Conservation (phyloP, 2,888 invertebrate genomes). For the Drosophila fungiperda region DNA sequence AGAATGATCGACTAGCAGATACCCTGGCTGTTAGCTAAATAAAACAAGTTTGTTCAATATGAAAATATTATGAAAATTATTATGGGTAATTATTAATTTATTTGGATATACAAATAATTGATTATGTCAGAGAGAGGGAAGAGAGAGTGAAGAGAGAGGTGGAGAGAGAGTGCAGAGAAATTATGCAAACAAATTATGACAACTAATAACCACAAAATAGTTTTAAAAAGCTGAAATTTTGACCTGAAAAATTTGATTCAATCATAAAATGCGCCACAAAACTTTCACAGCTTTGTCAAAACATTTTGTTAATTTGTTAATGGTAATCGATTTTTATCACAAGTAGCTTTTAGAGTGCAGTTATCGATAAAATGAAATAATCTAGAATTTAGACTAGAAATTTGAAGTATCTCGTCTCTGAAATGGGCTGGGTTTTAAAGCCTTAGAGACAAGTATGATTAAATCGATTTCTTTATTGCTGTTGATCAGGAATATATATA, state of each 20-base stretch:
- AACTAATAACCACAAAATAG: no score
- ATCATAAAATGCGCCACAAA: no score
- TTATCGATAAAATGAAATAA: background rate
- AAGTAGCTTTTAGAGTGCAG: background rate
- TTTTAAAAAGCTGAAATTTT: no score
- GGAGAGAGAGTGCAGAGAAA: no score
- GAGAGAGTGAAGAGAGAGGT: no score
- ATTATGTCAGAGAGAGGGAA: background rate
- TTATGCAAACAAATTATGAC: no score
- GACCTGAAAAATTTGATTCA: no score
- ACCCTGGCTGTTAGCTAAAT: background rate
- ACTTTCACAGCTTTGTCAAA: no score
- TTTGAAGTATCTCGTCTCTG: background rate
- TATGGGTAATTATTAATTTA: background rate
- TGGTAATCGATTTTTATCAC: background rate
- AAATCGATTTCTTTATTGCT: background rate
- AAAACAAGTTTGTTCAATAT: background rate
- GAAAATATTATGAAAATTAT: background rate
- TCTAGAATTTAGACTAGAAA: background rate
- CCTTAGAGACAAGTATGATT: background rate
- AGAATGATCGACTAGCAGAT: background rate
- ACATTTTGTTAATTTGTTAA: background rate
- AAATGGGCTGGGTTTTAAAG: background rate
- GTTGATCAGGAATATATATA: background rate
- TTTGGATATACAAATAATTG: background rate